Percentiles rank a stretch among this genome's conserved stretches.
Evolutionary conservation across 2,113 vertebrate species (phyloP).

Genomic region (Psittacula cyanocephala): DNA sequence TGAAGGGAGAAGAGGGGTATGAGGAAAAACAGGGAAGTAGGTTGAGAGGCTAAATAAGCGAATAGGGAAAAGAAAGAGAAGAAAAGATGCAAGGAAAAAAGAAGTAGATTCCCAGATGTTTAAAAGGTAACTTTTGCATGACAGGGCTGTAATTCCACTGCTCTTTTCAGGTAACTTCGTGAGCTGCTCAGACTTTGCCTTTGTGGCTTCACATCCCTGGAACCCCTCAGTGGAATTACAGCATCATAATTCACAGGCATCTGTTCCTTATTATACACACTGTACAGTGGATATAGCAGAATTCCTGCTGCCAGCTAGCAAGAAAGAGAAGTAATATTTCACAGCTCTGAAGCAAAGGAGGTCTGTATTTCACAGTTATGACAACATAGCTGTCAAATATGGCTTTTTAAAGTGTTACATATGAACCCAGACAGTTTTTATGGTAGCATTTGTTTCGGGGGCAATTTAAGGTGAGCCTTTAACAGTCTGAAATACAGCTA

Average conservation of each 20-base stretch:
- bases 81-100: not conserved
- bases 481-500: not conserved
- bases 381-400: conserved; percentile 34
- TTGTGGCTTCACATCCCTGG: conserved; percentile 14
- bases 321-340: conserved; percentile 19
- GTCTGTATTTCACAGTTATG: conserved; percentile 19
- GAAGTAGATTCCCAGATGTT: not conserved
- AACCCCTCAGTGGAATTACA: not conserved
- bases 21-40: not conserved
- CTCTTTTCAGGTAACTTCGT: not conserved
- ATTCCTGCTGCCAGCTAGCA: conserved; percentile 24
- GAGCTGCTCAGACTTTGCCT: not conserved
- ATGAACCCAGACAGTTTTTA: conserved; percentile 19
- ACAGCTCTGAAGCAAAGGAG: conserved; percentile 8
- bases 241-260: conserved; percentile 7
- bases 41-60: not conserved
- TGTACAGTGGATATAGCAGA: not conserved
- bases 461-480: conserved; percentile 9
- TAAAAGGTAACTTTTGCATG: not conserved
- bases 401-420: conserved; percentile 9
- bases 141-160: not conserved
- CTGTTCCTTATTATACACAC: not conserved
- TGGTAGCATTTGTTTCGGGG: conserved; percentile 11
- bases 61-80: not conserved
- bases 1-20: not conserved